Evolutionary conservation across 2,113 vertebrate genomes (phyloP).

Genomic region (Meleagris gallopavo): DNA sequence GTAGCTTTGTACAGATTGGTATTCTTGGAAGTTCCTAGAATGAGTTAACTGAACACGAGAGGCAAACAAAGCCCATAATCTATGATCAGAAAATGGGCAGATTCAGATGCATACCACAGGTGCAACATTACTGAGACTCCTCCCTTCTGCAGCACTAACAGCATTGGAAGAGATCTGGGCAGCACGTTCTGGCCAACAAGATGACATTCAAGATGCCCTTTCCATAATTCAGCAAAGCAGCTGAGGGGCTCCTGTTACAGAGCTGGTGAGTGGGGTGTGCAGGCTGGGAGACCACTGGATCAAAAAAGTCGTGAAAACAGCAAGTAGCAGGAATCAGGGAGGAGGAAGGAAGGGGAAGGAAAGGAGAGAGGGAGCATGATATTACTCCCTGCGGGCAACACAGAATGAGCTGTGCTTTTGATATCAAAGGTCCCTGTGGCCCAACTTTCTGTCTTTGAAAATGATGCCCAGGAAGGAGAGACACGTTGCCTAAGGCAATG

Average conservation of each 20-base stretch:
- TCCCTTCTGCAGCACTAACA: neutral
- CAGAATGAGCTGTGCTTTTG: neutral
- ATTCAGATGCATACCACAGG: neutral
- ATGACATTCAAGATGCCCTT: conserved; percentile 19
- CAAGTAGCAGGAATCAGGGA: neutral
- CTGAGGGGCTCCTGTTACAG: conserved; percentile 73
- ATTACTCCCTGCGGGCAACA: neutral
- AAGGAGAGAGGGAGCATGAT: neutral
- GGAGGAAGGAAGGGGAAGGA: neutral
- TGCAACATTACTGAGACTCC: neutral
- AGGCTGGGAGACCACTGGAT: neutral
- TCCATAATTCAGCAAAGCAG: conserved; percentile 46
- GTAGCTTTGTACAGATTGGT: neutral
- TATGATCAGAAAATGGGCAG: neutral
- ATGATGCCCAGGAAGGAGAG: neutral
- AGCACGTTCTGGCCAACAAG: neutral
- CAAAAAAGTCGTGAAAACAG: neutral
- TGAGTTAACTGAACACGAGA: neutral
- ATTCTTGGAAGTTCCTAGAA: neutral
- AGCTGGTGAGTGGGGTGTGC: conserved; percentile 54
- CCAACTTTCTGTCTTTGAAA: neutral
- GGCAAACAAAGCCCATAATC: neutral
- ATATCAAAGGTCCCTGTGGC: neutral
- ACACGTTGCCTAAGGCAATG: neutral
- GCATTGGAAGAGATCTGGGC: neutral